phyloP scores from a whole-genome alignment of 1,140 invertebrate species.

The Cylas formicarius region DNA sequence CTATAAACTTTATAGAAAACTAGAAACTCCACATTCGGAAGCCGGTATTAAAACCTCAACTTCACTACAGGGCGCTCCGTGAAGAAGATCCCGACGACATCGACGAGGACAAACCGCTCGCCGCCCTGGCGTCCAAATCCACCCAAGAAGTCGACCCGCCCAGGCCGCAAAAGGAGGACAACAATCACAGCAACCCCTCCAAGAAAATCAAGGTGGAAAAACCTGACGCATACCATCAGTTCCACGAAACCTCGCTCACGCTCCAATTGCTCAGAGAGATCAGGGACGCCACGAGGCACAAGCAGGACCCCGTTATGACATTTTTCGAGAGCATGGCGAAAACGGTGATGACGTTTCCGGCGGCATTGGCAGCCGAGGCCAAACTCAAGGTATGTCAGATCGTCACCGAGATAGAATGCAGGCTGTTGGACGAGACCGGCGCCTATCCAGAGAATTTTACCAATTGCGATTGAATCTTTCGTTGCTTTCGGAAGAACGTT shows the following conservation, averaged over 20 bases:
- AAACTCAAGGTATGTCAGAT: conserved; percentile 23
- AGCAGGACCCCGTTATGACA: conserved; percentile 14
- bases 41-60: too few relatives aligned
- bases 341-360: conserved; percentile 22
- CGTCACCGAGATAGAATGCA: conserved; percentile 22
- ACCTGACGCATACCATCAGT: not conserved
- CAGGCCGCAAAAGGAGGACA: conserved; percentile 4
- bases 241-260: conserved; percentile 11
- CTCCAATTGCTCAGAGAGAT: conserved; percentile 16
- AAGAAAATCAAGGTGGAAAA: conserved; percentile 11
- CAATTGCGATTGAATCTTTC: conserved; percentile 10
- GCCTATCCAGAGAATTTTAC: conserved; percentile 13
- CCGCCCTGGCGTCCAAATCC: conserved; percentile 14
- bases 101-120: conserved; percentile 5
- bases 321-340: conserved; percentile 28
- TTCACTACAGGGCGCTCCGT: not conserved
- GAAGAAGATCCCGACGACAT: not conserved
- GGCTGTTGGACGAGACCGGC: conserved; percentile 13
- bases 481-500: too few relatives aligned
- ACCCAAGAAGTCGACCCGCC: conserved; percentile 13
- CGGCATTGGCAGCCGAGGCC: conserved; percentile 17
- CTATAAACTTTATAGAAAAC: too few relatives aligned
- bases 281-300: conserved; percentile 8
- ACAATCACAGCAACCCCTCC: not conserved
- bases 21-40: too few relatives aligned